Percentiles rank a stretch among this genome's conserved stretches.
These are phyloP conservation scores for Mimumesa dahlbomi DNA, from an alignment of 2,888 invertebrate genomes.

Conservation along the genomic window DNA sequence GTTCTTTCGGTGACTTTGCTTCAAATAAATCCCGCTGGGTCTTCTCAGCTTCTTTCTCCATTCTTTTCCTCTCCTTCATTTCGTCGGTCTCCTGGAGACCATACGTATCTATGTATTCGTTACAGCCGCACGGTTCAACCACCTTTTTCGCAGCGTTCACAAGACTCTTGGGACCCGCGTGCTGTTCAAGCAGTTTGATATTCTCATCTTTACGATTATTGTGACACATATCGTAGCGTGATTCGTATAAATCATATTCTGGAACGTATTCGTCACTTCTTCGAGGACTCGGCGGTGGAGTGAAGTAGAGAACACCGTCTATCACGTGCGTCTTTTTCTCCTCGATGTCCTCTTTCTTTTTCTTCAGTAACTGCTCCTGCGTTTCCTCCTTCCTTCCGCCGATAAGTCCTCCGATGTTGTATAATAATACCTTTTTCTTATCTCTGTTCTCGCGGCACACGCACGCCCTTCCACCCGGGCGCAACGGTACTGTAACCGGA, in stretches of 20 bases:
- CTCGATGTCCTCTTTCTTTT: slow-evolving; percentile 18
- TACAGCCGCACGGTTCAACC: slow-evolving; percentile 52
- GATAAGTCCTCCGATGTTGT: slow-evolving; percentile 63
- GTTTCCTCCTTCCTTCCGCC: slow-evolving; percentile 20
- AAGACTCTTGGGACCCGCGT: slow-evolving; percentile 47
- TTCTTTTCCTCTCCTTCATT: not conserved
- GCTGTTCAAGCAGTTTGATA: slow-evolving; percentile 50
- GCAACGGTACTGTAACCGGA: slow-evolving; percentile 61
- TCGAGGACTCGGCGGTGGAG: slow-evolving; percentile 69
- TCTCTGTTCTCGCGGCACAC: slow-evolving; percentile 72
- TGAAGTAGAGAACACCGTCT: slow-evolving; percentile 67
- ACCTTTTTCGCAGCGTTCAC: slow-evolving; percentile 24
- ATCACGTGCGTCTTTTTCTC: slow-evolving; percentile 55
- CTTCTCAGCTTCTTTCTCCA: slow-evolving; percentile 16
- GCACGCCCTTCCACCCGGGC: slow-evolving; percentile 69
- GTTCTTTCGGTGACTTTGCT: slow-evolving; percentile 35
- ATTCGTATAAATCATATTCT: slow-evolving; percentile 69
- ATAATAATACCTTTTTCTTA: slow-evolving; percentile 64
- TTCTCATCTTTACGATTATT: slow-evolving; percentile 37
- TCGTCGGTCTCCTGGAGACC: not conserved
- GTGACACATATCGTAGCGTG: slow-evolving; percentile 62
- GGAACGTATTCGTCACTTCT: slow-evolving; percentile 74
- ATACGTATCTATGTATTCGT: slow-evolving; percentile 23
- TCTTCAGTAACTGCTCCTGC: slow-evolving; percentile 3
- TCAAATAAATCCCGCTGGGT: slow-evolving; percentile 26